A percentile compares a stretch with the other conserved stretches of the same genome.
Conservation (phyloP, 2,113 vertebrate genomes). For the Epinephelus moara region DNA sequence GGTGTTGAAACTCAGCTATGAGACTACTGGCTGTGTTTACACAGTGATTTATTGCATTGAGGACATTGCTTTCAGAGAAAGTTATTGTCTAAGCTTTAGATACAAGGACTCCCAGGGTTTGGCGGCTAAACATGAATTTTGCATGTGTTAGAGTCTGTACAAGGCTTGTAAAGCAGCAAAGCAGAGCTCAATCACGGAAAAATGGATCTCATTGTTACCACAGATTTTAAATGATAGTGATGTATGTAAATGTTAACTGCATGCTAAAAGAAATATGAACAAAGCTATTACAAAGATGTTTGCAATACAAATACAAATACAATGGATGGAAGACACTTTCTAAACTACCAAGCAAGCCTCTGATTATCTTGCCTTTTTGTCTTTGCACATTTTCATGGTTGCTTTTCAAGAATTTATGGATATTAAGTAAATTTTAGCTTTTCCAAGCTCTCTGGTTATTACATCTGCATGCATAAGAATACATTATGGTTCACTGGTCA, state of each 20-base stretch:
- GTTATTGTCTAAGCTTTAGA: constrained; percentile 59
- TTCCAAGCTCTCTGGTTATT: not conserved
- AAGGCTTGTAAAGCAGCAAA: constrained; percentile 6
- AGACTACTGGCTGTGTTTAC: constrained; percentile 61
- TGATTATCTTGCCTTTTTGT: not conserved
- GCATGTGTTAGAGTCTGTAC: constrained; percentile 27
- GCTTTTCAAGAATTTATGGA: not conserved
- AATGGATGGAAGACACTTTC: not conserved
- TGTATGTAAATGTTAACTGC: not conserved
- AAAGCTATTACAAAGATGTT: not conserved
- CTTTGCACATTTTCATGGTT: not conserved
- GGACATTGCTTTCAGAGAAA: constrained; percentile 52
- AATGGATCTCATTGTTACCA: not conserved
- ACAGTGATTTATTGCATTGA: constrained; percentile 58
- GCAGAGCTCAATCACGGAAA: not conserved
- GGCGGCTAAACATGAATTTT: constrained; percentile 22
- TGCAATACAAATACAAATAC: not conserved
- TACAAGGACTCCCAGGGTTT: constrained; percentile 45
- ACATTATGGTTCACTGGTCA: not conserved
- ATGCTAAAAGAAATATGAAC: not conserved
- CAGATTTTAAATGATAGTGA: not conserved
- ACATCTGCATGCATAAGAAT: not conserved
- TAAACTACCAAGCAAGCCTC: not conserved
- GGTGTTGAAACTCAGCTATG: constrained; percentile 45
- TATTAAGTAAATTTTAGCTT: not conserved